Evolutionary conservation across 2,113 vertebrate species (phyloP).

Genomic region (Orthochromis malagaraziensis): DNA sequence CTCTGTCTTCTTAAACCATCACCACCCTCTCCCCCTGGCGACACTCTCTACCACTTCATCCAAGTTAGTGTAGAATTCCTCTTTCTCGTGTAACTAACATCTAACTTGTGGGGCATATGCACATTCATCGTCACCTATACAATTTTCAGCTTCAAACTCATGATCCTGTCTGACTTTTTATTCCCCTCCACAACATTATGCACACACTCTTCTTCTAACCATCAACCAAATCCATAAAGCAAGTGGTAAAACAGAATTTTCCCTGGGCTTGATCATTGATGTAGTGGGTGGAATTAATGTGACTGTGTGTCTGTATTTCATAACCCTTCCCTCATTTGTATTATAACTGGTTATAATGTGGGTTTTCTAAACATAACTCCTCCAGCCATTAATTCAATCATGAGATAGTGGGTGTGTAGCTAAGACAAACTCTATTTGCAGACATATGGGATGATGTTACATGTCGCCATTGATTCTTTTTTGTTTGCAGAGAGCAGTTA

Average conservation of each 20-base stretch:
- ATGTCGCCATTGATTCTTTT: not conserved
- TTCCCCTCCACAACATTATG: not conserved
- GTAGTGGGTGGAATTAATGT: not conserved
- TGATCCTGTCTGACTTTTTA: not conserved
- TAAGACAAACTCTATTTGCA: not conserved
- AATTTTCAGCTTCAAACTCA: not conserved
- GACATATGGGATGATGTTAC: not conserved
- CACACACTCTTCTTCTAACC: not conserved
- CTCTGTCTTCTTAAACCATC: not conserved
- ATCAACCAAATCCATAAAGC: not conserved
- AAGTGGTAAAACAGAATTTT: not conserved
- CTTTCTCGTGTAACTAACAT: accelerated
- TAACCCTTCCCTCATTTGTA: not conserved
- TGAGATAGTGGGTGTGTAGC: not conserved
- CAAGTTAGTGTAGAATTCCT: not conserved
- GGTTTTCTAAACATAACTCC: not conserved
- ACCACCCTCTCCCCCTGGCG: not conserved
- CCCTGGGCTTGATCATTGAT: accelerated
- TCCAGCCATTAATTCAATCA: not conserved
- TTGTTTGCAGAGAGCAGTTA: not conserved
- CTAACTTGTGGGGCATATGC: not conserved
- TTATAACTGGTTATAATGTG: not conserved
- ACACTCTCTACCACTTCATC: not conserved
- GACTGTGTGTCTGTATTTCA: not conserved
- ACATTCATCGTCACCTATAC: not conserved